These are phyloP conservation scores for Uloborus diversus DNA, from an alignment of 1,140 invertebrate species.

Conservation along the genomic window DNA sequence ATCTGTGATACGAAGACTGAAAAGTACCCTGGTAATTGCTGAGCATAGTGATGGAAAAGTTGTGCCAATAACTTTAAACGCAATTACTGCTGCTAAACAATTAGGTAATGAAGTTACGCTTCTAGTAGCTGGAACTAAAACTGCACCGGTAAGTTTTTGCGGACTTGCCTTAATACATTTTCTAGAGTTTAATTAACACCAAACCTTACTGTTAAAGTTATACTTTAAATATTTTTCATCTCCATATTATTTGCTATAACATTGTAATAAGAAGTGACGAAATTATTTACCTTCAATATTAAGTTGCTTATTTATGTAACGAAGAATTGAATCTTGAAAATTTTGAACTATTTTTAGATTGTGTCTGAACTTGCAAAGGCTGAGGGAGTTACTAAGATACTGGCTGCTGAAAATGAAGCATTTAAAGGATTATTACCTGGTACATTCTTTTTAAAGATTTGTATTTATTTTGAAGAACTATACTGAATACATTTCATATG, in stretches of 20 bases:
- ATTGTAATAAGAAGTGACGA: too few species aligned
- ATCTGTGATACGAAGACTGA: constrained; percentile 6
- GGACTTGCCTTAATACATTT: too few species aligned
- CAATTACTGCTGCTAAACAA: constrained; percentile 90
- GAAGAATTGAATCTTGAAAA: not conserved
- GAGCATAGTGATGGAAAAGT: constrained; percentile 93
- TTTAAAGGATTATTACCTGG: constrained; percentile 87
- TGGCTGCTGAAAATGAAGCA: constrained; percentile 88
- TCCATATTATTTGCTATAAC: too few species aligned
- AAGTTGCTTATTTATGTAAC: constrained; percentile 2
- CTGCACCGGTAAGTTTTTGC: constrained; percentile 78
- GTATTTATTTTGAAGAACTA: not conserved
- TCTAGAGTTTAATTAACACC: too few species aligned
- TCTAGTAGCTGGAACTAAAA: constrained; percentile 88
- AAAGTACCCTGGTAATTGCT: constrained; percentile 85
- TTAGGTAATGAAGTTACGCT: constrained; percentile 91
- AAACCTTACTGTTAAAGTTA: too few species aligned
- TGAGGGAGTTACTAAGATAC: constrained; percentile 82
- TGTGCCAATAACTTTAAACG: constrained; percentile 86
- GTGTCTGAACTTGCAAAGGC: constrained; percentile 86
- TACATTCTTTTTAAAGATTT: constrained; percentile 40
- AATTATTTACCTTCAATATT: too few species aligned
- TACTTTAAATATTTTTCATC: too few species aligned
- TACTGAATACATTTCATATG: not conserved
- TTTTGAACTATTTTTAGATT: constrained; percentile 70